Evolutionary conservation across 2,888 invertebrate genomes (phyloP).

Genomic region (Drepanosiphum platanoidis): DNA sequence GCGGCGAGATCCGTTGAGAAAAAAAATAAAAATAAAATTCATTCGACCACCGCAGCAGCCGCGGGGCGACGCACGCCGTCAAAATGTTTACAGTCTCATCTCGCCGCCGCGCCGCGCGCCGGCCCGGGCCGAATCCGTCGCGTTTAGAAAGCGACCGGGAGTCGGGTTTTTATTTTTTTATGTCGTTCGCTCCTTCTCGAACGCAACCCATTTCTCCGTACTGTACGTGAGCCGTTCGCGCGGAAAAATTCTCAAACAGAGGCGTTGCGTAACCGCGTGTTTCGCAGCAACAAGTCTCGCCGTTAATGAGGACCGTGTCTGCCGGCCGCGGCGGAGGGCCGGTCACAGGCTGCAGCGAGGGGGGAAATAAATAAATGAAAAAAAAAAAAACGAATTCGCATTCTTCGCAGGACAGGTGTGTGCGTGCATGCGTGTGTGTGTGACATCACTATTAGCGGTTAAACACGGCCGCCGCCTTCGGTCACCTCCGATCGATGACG

Average conservation of each 20-base stretch:
- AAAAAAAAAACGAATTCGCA: slow-evolving; percentile 9
- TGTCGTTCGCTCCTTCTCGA: too few relatives aligned
- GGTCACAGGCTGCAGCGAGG: too few relatives aligned
- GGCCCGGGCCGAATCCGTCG: too few relatives aligned
- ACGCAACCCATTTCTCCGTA: slow-evolving; percentile 28
- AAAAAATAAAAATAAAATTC: too few relatives aligned
- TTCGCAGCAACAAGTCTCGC: slow-evolving; percentile 28
- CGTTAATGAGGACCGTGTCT: slow-evolving; percentile 45
- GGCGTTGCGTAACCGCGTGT: slow-evolving; percentile 1
- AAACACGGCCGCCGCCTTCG: neutral
- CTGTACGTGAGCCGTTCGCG: neutral
- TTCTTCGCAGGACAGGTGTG: slow-evolving; percentile 11
- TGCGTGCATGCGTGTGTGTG: neutral
- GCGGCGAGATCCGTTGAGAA: neutral
- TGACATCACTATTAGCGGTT: slow-evolving; percentile 42
- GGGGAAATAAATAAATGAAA: neutral
- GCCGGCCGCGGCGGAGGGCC: neutral
- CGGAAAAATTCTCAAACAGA: neutral
- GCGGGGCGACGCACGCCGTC: neutral
- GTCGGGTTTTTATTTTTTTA: neutral
- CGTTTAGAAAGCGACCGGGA: neutral
- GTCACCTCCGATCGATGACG: slow-evolving; percentile 49
- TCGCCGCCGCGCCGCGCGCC: too few relatives aligned
- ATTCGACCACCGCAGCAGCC: neutral
- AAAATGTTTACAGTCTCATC: neutral